Evolutionary conservation across 1,140 invertebrate species (phyloP).

Genomic region (Oppia nitens): DNA sequence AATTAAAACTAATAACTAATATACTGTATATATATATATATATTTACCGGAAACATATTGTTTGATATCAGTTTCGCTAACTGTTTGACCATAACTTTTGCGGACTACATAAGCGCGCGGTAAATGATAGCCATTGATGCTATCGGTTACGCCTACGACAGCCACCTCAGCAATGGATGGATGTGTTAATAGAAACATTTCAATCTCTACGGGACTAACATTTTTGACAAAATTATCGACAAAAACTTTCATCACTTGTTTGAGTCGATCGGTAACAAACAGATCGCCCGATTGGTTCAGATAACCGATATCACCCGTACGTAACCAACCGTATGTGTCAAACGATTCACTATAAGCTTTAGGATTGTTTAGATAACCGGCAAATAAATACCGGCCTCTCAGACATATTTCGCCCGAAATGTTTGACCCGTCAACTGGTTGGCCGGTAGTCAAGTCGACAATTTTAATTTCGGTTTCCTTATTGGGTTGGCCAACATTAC

Average conservation of each 20-base stretch:
- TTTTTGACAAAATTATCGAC: background rate
- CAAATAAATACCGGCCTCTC: background rate
- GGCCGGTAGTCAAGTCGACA: background rate
- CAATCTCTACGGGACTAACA: background rate
- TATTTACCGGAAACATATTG: background rate
- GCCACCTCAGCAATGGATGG: background rate
- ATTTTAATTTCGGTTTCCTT: background rate
- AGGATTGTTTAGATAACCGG: background rate
- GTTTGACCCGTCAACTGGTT: background rate
- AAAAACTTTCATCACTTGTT: conserved; percentile 12
- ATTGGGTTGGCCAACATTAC: background rate
- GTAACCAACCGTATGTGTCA: conserved; percentile 33
- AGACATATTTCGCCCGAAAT: background rate
- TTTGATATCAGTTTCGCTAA: background rate
- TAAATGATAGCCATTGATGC: background rate
- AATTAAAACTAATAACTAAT: background rate
- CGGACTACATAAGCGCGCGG: background rate
- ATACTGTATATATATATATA: background rate
- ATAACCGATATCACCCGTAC: conserved; percentile 33
- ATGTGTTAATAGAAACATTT: background rate
- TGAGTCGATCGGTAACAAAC: conserved; percentile 21
- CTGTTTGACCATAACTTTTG: background rate
- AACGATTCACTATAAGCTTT: conserved; percentile 27
- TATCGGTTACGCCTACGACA: background rate
- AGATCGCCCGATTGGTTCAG: conserved; percentile 19